A percentile compares a stretch with the other conserved stretches of the same genome.
Conservation (phyloP, 2,888 invertebrate species). For the Brassicogethes aeneus region DNA sequence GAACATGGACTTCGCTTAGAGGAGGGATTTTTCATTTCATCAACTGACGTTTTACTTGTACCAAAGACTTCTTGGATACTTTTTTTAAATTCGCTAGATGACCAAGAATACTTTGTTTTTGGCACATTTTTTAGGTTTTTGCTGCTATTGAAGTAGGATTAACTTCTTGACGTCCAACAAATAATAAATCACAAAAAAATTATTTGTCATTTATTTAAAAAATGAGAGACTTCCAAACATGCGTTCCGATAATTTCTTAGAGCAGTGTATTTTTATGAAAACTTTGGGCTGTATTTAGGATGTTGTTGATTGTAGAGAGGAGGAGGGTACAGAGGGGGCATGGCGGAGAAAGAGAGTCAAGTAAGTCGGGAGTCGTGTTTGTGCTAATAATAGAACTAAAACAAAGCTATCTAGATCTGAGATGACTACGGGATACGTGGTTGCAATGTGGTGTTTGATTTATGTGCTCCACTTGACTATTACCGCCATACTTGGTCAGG, state of each 20-base stretch:
- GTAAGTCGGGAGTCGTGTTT: constrained; percentile 11
- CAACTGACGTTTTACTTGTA: neutral
- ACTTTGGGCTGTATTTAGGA: no score
- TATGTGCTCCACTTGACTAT: constrained; percentile 22
- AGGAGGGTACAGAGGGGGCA: neutral
- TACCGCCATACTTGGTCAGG: constrained; percentile 22
- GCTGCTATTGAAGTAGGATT: neutral
- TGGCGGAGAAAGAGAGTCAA: neutral
- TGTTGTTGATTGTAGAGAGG: no score
- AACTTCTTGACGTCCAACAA: neutral
- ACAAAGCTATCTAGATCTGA: constrained; percentile 22
- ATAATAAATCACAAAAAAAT: no score
- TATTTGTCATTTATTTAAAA: no score
- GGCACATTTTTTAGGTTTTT: neutral
- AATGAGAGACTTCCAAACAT: no score
- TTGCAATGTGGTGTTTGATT: constrained; percentile 21
- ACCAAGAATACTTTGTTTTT: neutral
- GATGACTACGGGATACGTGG: constrained; percentile 19
- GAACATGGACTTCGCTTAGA: no score
- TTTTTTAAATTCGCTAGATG: neutral
- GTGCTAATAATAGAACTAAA: constrained; percentile 20
- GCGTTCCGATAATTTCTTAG: no score
- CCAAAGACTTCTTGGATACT: neutral
- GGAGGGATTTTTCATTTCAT: no score
- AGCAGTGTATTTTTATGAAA: no score